Evolutionary conservation across 2,113 vertebrate species (phyloP).

Genomic region (Tupaia tana): DNA sequence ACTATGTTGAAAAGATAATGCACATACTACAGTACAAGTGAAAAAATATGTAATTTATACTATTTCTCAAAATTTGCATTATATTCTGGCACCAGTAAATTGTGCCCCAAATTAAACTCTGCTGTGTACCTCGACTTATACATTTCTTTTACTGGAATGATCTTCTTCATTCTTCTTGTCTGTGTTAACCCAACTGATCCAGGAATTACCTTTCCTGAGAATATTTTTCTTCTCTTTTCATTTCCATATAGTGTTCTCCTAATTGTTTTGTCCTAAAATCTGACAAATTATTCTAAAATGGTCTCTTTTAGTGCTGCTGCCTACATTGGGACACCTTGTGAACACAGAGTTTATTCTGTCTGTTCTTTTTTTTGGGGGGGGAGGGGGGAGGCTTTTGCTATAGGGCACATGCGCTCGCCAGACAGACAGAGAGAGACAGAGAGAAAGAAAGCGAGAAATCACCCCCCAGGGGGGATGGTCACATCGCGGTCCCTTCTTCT

Average conservation of each 20-base stretch:
- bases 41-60: not conserved
- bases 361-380: too few relatives aligned
- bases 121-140: not conserved
- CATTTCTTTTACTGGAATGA: not conserved
- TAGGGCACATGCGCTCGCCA: too few relatives aligned
- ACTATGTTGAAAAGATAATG: not conserved
- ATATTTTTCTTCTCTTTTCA: not conserved
- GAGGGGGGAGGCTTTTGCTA: too few relatives aligned
- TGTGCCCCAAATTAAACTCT: not conserved
- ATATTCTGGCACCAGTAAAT: not conserved
- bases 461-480: too few relatives aligned
- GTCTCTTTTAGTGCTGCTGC: not conserved
- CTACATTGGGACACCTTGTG: not conserved
- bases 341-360: not conserved
- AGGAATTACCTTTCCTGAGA: not conserved
- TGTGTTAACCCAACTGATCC: not conserved
- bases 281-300: not conserved
- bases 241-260: fast-evolving
- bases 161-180: not conserved
- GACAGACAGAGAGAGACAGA: too few relatives aligned
- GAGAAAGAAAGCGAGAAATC: too few relatives aligned
- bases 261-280: not conserved
- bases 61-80: not conserved
- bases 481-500: too few relatives aligned
- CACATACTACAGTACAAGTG: not conserved